Evolutionary conservation across 2,113 vertebrate genomes (phyloP).

Genomic region (Takifugu bimaculatus): DNA sequence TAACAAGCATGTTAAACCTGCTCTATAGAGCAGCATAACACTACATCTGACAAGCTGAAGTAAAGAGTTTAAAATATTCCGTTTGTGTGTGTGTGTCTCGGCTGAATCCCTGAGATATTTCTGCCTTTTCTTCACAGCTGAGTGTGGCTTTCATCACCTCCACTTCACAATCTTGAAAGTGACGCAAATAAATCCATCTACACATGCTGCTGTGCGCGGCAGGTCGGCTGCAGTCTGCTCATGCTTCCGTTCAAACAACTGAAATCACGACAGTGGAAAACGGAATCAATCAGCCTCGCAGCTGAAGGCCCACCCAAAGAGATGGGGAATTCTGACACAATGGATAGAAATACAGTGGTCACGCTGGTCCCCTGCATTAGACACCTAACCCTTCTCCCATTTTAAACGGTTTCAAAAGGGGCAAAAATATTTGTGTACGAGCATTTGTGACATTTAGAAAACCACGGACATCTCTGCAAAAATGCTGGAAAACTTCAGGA

Average conservation of each 20-base stretch:
- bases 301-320: conserved; percentile 18
- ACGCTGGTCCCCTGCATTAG: conserved; percentile 10
- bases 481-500: background rate
- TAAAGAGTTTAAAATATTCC: conserved; percentile 28
- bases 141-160: conserved; percentile 10
- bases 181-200: background rate
- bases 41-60: conserved; percentile 18
- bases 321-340: conserved; percentile 26
- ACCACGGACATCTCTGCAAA: conserved; percentile 12
- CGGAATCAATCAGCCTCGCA: conserved; percentile 50
- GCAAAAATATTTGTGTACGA: background rate
- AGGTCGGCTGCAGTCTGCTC: conserved; percentile 3
- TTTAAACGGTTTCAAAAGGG: conserved; percentile 25
- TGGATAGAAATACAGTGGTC: conserved; percentile 27
- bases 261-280: conserved; percentile 40
- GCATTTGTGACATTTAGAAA: conserved; percentile 17
- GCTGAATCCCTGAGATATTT: conserved; percentile 68
- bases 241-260: background rate
- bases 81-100: conserved; percentile 4
- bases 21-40: background rate
- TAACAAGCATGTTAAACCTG: too few species aligned
- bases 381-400: background rate
- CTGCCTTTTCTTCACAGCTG: conserved; percentile 23
- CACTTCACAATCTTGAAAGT: conserved; percentile 13
- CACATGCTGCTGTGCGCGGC: background rate